Evolutionary conservation across 2,113 vertebrate genomes (phyloP).

Genomic region (Piprites chloris): DNA sequence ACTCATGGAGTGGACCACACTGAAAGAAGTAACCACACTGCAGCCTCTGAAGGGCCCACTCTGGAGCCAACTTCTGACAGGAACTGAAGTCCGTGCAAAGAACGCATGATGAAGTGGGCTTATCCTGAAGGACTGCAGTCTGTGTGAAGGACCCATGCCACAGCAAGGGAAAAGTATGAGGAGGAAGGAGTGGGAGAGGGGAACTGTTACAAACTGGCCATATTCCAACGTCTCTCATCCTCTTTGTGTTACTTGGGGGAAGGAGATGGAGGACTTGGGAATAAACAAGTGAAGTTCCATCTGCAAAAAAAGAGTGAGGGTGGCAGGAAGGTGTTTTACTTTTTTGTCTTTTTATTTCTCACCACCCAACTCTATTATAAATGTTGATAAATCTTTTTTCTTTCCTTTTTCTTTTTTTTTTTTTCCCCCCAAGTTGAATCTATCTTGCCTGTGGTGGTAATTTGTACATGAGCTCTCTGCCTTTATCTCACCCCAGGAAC

Average conservation of each 20-base stretch:
- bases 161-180: not conserved
- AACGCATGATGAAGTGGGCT: accelerated
- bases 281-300: not conserved
- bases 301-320: not conserved
- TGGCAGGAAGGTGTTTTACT: not conserved
- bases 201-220: not conserved
- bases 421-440: accelerated
- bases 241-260: not conserved
- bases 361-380: not conserved
- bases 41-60: not conserved
- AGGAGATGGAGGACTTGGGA: not conserved
- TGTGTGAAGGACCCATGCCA: not conserved
- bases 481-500: not conserved
- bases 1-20: not conserved
- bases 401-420: not conserved
- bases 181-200: not conserved
- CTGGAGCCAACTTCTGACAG: not conserved
- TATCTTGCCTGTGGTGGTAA: not conserved
- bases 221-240: not conserved
- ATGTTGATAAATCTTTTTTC: not conserved
- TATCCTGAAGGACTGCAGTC: not conserved
- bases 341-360: not conserved
- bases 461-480: not conserved
- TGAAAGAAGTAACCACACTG: not conserved
- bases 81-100: not conserved